Percentiles rank a stretch among this genome's conserved stretches.
phyloP scores from a whole-genome alignment of 2,888 invertebrate genomes.

The Ptilodon capucinus region DNA sequence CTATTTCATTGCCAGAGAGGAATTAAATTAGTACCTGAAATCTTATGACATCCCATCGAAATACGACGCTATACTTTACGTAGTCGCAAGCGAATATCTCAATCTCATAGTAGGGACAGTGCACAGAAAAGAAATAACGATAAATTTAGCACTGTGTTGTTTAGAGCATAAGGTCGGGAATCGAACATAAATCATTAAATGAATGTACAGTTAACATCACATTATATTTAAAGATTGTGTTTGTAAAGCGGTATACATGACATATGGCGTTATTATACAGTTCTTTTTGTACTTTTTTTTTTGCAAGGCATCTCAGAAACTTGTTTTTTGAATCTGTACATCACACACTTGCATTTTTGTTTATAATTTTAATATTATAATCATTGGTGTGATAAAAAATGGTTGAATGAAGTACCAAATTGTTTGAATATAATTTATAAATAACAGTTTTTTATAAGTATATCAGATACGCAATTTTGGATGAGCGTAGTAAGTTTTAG shows the following conservation, averaged over 20 bases:
- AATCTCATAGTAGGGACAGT: too few relatives aligned
- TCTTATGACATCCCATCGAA: too few relatives aligned
- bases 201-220: slow-evolving; percentile 47
- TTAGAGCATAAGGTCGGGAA: slow-evolving; percentile 7
- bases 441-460: too few relatives aligned
- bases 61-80: too few relatives aligned
- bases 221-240: slow-evolving; percentile 54
- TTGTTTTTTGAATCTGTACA: slow-evolving; percentile 4
- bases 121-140: too few relatives aligned
- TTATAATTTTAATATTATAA: background rate
- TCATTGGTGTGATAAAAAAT: background rate
- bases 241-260: slow-evolving; percentile 44
- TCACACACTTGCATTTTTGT: background rate
- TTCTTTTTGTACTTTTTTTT: slow-evolving; percentile 22
- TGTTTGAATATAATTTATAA: background rate
- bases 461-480: too few relatives aligned
- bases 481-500: too few relatives aligned
- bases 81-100: too few relatives aligned
- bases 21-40: too few relatives aligned
- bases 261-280: slow-evolving; percentile 42
- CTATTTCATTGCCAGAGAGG: too few relatives aligned
- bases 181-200: slow-evolving; percentile 42
- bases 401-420: too few relatives aligned
- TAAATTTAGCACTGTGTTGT: slow-evolving; percentile 20
- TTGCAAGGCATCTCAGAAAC: slow-evolving; percentile 10